phyloP scores from a whole-genome alignment of 2,113 vertebrate genomes.

The Laterallus jamaicensis region DNA sequence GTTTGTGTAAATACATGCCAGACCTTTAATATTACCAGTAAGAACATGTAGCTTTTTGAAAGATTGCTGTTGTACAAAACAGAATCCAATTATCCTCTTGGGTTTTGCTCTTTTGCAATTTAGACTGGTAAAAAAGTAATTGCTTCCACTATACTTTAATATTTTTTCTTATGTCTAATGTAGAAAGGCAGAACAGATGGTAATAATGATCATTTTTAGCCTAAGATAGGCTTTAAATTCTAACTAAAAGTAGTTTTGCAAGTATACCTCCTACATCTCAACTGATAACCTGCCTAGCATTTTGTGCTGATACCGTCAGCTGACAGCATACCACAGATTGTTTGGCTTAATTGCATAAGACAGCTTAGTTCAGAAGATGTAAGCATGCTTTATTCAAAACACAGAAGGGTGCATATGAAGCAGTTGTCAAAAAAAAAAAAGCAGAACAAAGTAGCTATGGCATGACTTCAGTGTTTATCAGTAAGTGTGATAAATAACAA shows the following conservation, averaged over 20 bases:
- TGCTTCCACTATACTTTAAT: neutral
- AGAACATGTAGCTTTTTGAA: neutral
- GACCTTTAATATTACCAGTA: neutral
- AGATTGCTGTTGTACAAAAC: neutral
- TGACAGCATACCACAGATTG: slow-evolving; percentile 37
- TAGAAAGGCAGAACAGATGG: neutral
- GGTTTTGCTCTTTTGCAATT: neutral
- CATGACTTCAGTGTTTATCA: neutral
- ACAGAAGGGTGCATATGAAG: neutral
- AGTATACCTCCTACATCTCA: neutral
- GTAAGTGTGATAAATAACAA: neutral
- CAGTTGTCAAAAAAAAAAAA: neutral
- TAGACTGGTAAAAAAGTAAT: neutral
- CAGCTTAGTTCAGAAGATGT: slow-evolving; percentile 4
- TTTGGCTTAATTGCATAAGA: slow-evolving; percentile 33
- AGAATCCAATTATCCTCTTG: neutral
- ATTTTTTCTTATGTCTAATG: neutral
- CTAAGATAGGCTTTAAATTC: neutral
- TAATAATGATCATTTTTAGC: neutral
- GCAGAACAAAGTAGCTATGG: neutral
- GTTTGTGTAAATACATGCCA: neutral
- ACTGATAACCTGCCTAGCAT: slow-evolving; percentile 9
- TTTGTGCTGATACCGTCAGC: slow-evolving; percentile 21
- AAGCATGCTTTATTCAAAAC: slow-evolving; percentile 6
- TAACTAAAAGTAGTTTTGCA: neutral